phyloP scores from a whole-genome alignment of 2,113 vertebrate genomes.

The Eclectus roratus region DNA sequence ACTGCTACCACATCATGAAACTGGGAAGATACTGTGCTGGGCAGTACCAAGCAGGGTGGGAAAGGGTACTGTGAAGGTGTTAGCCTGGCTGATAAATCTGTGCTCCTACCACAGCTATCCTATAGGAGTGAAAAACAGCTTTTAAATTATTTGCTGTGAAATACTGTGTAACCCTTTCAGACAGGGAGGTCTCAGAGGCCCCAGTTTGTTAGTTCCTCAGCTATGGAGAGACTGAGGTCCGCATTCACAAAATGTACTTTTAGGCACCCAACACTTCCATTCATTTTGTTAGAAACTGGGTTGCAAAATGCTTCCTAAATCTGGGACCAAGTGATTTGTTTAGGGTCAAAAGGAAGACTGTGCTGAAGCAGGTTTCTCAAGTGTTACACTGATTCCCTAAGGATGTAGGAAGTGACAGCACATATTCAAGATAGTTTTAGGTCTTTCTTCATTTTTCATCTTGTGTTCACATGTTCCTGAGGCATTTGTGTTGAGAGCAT shows the following conservation, averaged over 20 bases:
- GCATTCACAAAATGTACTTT: not conserved
- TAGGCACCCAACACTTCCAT: not conserved
- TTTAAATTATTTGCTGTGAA: not conserved
- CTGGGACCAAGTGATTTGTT: not conserved
- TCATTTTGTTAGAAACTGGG: not conserved
- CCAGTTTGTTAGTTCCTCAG: not conserved
- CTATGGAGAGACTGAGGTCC: not conserved
- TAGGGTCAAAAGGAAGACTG: not conserved
- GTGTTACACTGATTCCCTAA: not conserved
- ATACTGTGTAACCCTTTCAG: not conserved
- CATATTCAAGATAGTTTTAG: not conserved
- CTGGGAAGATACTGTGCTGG: not conserved
- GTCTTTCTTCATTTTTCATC: not conserved
- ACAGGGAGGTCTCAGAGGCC: not conserved
- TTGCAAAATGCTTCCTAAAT: not conserved
- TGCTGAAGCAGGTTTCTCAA: not conserved
- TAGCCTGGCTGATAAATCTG: not conserved
- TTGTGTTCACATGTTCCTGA: not conserved
- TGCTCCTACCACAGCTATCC: not conserved
- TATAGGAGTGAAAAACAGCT: not conserved
- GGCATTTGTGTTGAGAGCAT: not conserved
- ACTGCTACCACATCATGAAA: fast-evolving
- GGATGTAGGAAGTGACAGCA: not conserved
- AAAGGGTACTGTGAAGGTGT: not conserved
- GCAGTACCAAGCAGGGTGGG: not conserved